phyloP scores from a whole-genome alignment of 2,888 invertebrate species.

The Nymphalis urticae region DNA sequence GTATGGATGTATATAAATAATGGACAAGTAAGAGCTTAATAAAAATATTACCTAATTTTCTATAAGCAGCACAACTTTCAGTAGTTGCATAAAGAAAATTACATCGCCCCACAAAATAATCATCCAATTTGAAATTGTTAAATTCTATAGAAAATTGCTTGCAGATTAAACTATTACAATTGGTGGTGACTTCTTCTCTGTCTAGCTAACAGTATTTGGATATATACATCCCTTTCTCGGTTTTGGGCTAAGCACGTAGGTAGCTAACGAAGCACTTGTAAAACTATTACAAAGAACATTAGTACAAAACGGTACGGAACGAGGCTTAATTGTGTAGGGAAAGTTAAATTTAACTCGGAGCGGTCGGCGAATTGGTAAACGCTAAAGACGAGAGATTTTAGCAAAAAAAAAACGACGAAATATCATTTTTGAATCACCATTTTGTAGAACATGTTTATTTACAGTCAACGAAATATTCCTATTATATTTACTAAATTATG shows the following conservation, averaged over 20 bases:
- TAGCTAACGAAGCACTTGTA: slow-evolving; percentile 45
- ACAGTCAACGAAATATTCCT: too few species aligned
- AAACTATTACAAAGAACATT: slow-evolving; percentile 40
- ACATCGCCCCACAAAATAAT: slow-evolving; percentile 8
- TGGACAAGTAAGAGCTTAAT: too few species aligned
- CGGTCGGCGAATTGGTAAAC: slow-evolving; percentile 39
- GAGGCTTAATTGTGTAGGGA: slow-evolving; percentile 38
- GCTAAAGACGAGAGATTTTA: slow-evolving; percentile 23
- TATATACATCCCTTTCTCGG: slow-evolving; percentile 16
- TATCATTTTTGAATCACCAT: not conserved
- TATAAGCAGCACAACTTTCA: not conserved
- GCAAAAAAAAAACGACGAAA: slow-evolving; percentile 3
- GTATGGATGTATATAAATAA: too few species aligned
- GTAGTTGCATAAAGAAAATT: not conserved
- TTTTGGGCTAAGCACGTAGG: slow-evolving; percentile 29
- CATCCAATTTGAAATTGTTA: slow-evolving; percentile 22
- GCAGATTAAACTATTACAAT: slow-evolving; percentile 10
- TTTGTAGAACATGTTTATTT: not conserved
- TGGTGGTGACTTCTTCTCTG: not conserved
- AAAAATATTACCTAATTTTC: too few species aligned
- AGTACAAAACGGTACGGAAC: slow-evolving; percentile 38
- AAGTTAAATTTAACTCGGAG: slow-evolving; percentile 42
- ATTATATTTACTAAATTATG: too few species aligned
- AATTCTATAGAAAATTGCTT: slow-evolving; percentile 16
- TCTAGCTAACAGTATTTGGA: not conserved